Base-by-base conservation (phyloP, 2,113 vertebrate genomes). In the Pampusana beccarii region DNA sequence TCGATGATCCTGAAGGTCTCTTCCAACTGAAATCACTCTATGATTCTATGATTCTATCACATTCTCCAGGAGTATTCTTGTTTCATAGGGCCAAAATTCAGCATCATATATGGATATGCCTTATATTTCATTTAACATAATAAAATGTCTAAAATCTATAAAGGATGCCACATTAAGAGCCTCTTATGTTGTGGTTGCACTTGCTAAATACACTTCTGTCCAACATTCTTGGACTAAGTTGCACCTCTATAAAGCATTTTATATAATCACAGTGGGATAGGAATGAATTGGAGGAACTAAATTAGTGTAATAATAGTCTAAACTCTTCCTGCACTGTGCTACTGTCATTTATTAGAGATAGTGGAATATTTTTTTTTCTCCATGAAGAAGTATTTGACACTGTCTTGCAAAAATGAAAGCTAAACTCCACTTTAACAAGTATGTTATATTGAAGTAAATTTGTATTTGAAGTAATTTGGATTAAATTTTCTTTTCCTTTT, bases 61-160 rank as follows among this genome's bases (percentile, higher is more conserved):
- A 16, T 75, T 88, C 36, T 73, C 8, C 74, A 80, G 25, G 4
- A 1, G 2, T 36, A 16, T n/a, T 77, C 17, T n/a, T 78, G 9
- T 80, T 91, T 84, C 15, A 53, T 26, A 53, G 60, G 53, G 33
- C 18, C 36, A 86, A 58, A 86, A 79, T 60, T 80, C 50, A 62
- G 33, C 19, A 33, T 6, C 3, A 3, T 58, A 16, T 50, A 0
- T 4, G 24, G 13, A 19, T 80, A 66, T 33, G 5, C 10, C 8
- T 79, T 70, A 14, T n/a, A 65, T 73, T 89, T 54, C 0, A 66
- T 75, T 97, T 80, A 19, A 21, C 13, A 42, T 56, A 21, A 21
- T 58, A 24, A 31, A 5, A 0, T 36, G 42, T 33, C 24, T 33
- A 56, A 57, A 70, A 46, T 57, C 18, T 61, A 19, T 53, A 48